Conservation (phyloP, 2,888 invertebrate genomes). For the Ametastegia equiseti region DNA sequence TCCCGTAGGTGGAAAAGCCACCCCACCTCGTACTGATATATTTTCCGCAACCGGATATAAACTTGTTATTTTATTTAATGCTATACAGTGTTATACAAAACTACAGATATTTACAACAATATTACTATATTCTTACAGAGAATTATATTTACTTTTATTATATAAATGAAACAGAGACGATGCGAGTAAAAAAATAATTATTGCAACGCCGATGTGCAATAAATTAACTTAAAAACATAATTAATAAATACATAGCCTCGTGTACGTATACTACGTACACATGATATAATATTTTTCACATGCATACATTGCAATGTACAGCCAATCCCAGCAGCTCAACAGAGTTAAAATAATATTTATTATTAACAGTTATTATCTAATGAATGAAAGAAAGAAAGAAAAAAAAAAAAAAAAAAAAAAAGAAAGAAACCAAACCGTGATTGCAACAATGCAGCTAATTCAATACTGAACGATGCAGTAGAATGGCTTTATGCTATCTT, state of each 20-base stretch:
- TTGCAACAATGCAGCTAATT: constrained; percentile 74
- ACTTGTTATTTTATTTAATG: constrained; percentile 76
- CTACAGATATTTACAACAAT: constrained; percentile 76
- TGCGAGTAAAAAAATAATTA: constrained; percentile 57
- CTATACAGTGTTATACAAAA: constrained; percentile 76
- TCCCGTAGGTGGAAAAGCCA: constrained; percentile 75
- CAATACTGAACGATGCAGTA: constrained; percentile 65
- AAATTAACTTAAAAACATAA: constrained; percentile 60
- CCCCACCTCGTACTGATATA: constrained; percentile 74
- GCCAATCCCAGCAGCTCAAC: constrained; percentile 73
- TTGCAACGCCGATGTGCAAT: constrained; percentile 73
- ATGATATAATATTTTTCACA: constrained; percentile 50
- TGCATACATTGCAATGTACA: constrained; percentile 72
- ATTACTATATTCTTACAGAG: constrained; percentile 77
- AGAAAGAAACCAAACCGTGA: constrained; percentile 74
- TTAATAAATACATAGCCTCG: constrained; percentile 72
- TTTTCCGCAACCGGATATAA: constrained; percentile 72
- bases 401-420: too few relatives aligned
- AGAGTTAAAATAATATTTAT: constrained; percentile 72
- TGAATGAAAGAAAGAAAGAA: too few relatives aligned
- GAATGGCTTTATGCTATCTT: constrained; percentile 15
- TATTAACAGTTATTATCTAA: constrained; percentile 70
- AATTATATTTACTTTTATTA: constrained; percentile 75
- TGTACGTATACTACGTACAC: constrained; percentile 47
- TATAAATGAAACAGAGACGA: neutral